Evolutionary conservation across 2,797 vertebrate genomes (phyloP).

Genomic region (Sylvia borin): DNA sequence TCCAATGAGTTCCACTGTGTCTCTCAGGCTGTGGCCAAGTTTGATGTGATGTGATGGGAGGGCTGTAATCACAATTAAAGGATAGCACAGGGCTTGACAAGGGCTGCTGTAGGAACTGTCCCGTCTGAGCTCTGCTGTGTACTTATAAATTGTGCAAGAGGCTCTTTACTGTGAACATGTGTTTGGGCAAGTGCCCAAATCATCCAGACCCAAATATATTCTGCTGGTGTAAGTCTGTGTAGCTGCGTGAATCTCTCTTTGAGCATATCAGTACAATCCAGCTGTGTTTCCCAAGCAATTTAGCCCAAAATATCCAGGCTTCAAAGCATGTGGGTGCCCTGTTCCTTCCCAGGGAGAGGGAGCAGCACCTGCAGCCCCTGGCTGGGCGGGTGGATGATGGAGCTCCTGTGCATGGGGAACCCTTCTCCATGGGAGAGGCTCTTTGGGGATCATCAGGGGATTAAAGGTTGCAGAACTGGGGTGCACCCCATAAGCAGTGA

Average conservation of each 20-base stretch:
- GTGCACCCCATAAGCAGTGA: neutral
- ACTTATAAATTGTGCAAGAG: neutral
- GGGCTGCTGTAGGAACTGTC: neutral
- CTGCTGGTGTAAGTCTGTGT: neutral
- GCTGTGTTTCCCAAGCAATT: neutral
- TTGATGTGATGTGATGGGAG: accelerated
- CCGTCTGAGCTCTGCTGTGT: neutral
- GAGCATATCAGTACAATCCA: neutral
- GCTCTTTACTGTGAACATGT: neutral
- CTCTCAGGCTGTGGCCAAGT: neutral
- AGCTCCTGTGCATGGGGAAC: neutral
- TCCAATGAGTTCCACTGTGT: neutral
- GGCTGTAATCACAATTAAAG: neutral
- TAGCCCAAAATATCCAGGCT: neutral
- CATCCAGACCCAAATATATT: neutral
- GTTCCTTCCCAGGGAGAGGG: accelerated
- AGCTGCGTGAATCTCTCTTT: neutral
- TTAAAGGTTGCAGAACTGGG: neutral
- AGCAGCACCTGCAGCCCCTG: neutral
- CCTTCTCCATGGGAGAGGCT: neutral
- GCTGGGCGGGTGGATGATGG: neutral
- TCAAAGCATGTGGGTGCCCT: neutral
- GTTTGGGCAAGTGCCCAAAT: neutral
- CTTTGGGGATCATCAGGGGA: neutral
- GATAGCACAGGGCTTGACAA: neutral